These are phyloP conservation scores for Epinephelus moara DNA, from an alignment of 2,113 vertebrate species.

Conservation along the genomic window DNA sequence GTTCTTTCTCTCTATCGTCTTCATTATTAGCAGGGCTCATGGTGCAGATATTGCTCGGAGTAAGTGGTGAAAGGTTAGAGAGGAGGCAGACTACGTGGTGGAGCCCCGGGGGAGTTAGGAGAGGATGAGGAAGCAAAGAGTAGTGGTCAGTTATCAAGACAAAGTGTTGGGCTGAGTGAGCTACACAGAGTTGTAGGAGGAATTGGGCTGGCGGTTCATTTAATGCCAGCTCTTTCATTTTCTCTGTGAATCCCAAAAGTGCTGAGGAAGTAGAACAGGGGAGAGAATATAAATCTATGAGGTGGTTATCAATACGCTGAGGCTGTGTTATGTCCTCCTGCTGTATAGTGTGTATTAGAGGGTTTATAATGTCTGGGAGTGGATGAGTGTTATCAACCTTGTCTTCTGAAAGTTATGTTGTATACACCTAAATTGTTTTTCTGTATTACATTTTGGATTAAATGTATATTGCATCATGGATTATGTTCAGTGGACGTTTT, in stretches of 20 bases:
- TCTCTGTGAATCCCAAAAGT: not conserved
- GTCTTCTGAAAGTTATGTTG: not conserved
- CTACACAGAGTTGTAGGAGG: not conserved
- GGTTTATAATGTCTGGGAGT: not conserved
- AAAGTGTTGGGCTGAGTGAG: not conserved
- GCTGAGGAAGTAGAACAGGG: not conserved
- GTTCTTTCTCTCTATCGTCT: slow-evolving; percentile 20
- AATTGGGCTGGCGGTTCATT: not conserved
- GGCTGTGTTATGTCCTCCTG: not conserved
- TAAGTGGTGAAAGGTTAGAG: slow-evolving; percentile 28
- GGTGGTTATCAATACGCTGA: slow-evolving; percentile 15
- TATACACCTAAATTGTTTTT: not conserved
- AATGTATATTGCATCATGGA: not conserved
- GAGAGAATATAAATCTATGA: slow-evolving; percentile 7
- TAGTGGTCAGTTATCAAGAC: not conserved
- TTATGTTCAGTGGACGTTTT: not conserved
- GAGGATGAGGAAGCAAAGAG: slow-evolving; percentile 14
- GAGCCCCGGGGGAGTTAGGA: not conserved
- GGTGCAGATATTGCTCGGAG: slow-evolving; percentile 16
- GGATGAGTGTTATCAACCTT: not conserved
- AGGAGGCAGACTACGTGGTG: not conserved
- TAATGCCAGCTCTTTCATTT: not conserved
- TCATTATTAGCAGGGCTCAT: slow-evolving; percentile 40
- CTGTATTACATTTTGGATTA: not conserved
- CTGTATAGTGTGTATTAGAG: not conserved